Percentiles rank a stretch among this genome's conserved stretches.
Conservation (phyloP, 2,888 invertebrate genomes). For the Drosophila ustulata region DNA sequence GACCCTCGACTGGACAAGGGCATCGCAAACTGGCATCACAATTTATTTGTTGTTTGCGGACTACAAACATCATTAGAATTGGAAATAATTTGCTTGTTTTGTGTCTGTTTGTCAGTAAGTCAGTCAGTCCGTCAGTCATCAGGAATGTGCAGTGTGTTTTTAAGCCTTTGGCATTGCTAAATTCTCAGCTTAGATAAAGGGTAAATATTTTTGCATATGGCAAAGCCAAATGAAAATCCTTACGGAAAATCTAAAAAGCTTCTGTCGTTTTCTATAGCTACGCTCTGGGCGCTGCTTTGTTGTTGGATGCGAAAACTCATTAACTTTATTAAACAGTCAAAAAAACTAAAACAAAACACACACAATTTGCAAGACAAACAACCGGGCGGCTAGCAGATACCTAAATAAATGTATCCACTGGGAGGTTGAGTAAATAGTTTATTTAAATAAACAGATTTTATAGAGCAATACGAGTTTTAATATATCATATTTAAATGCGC, state of each 20-base stretch:
- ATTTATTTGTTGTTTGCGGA: constrained; percentile 6
- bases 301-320: constrained; percentile 33
- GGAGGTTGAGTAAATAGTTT: too few species aligned
- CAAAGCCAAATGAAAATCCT: constrained; percentile 2
- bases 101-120: neutral
- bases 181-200: constrained; percentile 11
- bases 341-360: neutral
- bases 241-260: constrained; percentile 4
- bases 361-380: neutral
- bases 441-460: too few species aligned
- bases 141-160: neutral
- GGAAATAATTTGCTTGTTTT: constrained; percentile 25
- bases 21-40: neutral
- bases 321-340: constrained; percentile 42
- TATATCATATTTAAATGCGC: too few species aligned
- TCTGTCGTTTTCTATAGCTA: neutral
- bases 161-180: neutral
- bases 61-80: constrained; percentile 26
- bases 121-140: neutral
- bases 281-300: constrained; percentile 9
- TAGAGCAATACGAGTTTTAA: too few species aligned
- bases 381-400: neutral
- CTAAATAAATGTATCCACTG: neutral
- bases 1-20: neutral
- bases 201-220: constrained; percentile 5